phyloP scores from a whole-genome alignment of 2,797 vertebrate species.

The Urocyon cinereoargenteus region DNA sequence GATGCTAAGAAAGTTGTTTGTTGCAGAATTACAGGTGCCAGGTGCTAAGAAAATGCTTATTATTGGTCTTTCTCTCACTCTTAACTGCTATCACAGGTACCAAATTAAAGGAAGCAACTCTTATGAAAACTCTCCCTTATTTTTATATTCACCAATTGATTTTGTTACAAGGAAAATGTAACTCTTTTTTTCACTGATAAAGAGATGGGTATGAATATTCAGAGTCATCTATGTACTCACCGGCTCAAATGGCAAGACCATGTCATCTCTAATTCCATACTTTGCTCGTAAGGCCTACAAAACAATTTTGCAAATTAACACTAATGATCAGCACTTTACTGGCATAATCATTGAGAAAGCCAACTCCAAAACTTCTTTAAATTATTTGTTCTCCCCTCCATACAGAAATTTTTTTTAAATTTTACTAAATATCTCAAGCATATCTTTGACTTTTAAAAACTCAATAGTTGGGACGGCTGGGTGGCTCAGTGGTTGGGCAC shows the following conservation, averaged over 20 bases:
- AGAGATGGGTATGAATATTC: not conserved
- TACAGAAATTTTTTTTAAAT: not conserved
- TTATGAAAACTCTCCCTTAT: conserved; percentile 13
- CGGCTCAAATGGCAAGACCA: conserved; percentile 98
- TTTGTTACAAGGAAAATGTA: conserved; percentile 43
- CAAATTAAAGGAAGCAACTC: conserved; percentile 14
- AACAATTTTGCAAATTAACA: conserved; percentile 56
- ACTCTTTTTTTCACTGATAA: not conserved
- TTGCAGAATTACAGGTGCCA: not conserved
- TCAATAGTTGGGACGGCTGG: not conserved
- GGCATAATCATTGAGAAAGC: not conserved
- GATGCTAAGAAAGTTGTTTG: not conserved
- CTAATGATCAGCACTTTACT: conserved; percentile 44
- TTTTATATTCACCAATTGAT: conserved; percentile 48
- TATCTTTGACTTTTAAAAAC: conserved; percentile 30
- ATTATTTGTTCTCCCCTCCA: not conserved
- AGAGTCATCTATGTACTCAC: conserved; percentile 87
- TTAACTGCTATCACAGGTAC: not conserved
- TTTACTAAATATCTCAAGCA: conserved; percentile 46
- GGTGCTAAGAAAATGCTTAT: conserved; percentile 46
- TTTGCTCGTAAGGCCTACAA: conserved; percentile 94
- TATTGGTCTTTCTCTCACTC: not conserved
- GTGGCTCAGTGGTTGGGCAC: no score
- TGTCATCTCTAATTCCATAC: conserved; percentile 97
- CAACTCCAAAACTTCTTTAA: not conserved